A percentile compares a stretch with the other conserved stretches of the same genome.
phyloP scores from a whole-genome alignment of 2,797 vertebrate species.

The Sebastes goodei region DNA sequence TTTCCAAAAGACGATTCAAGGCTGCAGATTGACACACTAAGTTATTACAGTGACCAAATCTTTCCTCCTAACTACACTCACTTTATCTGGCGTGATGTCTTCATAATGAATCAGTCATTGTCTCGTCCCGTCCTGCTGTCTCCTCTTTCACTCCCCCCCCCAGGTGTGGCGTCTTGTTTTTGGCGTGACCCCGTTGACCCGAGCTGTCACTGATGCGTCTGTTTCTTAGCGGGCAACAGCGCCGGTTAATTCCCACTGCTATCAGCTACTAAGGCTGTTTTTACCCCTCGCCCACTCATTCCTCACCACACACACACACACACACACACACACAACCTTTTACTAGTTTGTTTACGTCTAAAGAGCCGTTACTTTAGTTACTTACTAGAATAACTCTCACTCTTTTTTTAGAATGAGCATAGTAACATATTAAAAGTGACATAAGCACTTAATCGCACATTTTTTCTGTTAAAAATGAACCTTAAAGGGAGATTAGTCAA shows the following conservation, averaged over 20 bases:
- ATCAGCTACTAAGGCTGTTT: slow-evolving; percentile 54
- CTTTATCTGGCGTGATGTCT: not conserved
- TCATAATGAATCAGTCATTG: not conserved
- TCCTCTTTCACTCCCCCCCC: not conserved
- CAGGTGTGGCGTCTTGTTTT: not conserved
- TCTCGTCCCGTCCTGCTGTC: not conserved
- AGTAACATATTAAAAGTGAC: not conserved
- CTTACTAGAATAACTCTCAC: not conserved
- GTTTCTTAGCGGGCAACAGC: slow-evolving; percentile 53
- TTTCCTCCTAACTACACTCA: not conserved
- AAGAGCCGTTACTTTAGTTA: not conserved
- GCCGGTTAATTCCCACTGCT: slow-evolving; percentile 27
- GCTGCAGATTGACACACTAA: not conserved
- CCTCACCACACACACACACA: slow-evolving; percentile 7
- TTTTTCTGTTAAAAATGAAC: fast-evolving
- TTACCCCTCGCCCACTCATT: slow-evolving; percentile 52
- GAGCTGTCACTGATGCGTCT: slow-evolving; percentile 53
- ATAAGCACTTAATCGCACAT: too few species aligned
- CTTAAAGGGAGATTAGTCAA: too few species aligned
- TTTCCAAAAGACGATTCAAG: not conserved
- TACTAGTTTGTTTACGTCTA: not conserved
- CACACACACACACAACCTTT: not conserved
- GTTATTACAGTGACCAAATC: not conserved
- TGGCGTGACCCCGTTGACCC: slow-evolving; percentile 44
- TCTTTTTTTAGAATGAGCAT: not conserved